Evolutionary conservation across 2,797 vertebrate genomes (phyloP).

Genomic region (Gephyroberyx darwinii): DNA sequence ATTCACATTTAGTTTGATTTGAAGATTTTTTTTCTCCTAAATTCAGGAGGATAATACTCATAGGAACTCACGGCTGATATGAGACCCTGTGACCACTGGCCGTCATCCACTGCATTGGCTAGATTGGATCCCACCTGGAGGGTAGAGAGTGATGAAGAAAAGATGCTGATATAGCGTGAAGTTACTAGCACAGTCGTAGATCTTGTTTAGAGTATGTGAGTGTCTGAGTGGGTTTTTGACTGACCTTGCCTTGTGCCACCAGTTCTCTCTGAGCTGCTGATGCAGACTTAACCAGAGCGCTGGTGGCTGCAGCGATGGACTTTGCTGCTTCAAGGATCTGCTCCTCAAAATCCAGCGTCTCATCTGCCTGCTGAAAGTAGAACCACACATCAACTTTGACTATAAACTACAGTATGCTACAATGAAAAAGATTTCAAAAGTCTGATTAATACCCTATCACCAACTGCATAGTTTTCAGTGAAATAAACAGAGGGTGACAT

Average conservation of each 20-base stretch:
- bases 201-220: not conserved
- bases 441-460: not conserved
- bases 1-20: not conserved
- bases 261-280: slow-evolving; percentile 97
- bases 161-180: not conserved
- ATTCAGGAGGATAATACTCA: too few species aligned
- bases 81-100: slow-evolving; percentile 98
- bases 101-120: slow-evolving; percentile 96
- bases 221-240: slow-evolving; percentile 52
- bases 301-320: slow-evolving; percentile 97
- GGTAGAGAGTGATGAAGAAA: slow-evolving; percentile 16
- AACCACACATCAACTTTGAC: slow-evolving; percentile 40
- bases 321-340: slow-evolving; percentile 99
- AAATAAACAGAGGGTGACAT: slow-evolving; percentile 29
- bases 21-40: not conserved
- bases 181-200: not conserved
- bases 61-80: slow-evolving; percentile 92
- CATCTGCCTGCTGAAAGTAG: slow-evolving; percentile 91
- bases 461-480: slow-evolving; percentile 7
- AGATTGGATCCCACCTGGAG: slow-evolving; percentile 92
- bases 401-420: not conserved
- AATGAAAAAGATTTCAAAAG: slow-evolving; percentile 10
- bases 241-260: slow-evolving; percentile 97
- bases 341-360: slow-evolving; percentile 98
- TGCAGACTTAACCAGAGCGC: slow-evolving; percentile 97